Evolutionary conservation across 1,140 invertebrate species (phyloP).

Genomic region (Dolichoris vasculosae): DNA sequence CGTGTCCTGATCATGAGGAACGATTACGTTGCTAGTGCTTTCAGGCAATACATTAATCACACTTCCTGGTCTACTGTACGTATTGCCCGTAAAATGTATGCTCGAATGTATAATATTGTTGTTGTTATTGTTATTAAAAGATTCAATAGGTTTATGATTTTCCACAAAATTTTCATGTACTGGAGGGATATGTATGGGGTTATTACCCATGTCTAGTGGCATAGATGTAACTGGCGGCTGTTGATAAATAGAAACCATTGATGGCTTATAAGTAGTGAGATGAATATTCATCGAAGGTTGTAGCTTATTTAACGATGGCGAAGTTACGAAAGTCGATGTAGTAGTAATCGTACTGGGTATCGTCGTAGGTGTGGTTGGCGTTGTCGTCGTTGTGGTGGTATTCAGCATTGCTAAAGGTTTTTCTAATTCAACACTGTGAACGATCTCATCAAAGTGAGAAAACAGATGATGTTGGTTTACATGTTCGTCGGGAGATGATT

Average conservation of each 20-base stretch:
- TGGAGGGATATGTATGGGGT: neutral
- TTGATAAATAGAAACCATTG: conserved; percentile 6
- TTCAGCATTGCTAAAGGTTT: neutral
- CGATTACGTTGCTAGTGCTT: conserved; percentile 79
- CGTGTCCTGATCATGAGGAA: conserved; percentile 78
- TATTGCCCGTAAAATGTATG: conserved; percentile 52
- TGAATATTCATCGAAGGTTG: conserved; percentile 17
- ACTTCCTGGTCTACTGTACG: conserved; percentile 52
- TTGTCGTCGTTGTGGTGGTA: conserved; percentile 1
- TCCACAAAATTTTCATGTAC: conserved; percentile 59
- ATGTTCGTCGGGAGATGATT: conserved; percentile 48
- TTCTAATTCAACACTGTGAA: conserved; percentile 10
- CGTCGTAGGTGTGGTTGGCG: neutral
- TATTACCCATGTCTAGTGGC: conserved; percentile 58
- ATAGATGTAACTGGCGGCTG: conserved; percentile 60
- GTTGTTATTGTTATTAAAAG: conserved; percentile 3
- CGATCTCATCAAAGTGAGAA: neutral
- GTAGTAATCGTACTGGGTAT: neutral
- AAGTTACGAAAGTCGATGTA: neutral
- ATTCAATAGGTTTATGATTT: conserved; percentile 44
- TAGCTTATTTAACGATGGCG: neutral
- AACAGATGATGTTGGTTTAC: neutral
- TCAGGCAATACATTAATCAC: conserved; percentile 64
- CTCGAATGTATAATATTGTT: conserved; percentile 24
- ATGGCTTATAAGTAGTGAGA: conserved; percentile 17